phyloP scores from a whole-genome alignment of 2,113 vertebrate genomes.

The Actenoides hombroni region DNA sequence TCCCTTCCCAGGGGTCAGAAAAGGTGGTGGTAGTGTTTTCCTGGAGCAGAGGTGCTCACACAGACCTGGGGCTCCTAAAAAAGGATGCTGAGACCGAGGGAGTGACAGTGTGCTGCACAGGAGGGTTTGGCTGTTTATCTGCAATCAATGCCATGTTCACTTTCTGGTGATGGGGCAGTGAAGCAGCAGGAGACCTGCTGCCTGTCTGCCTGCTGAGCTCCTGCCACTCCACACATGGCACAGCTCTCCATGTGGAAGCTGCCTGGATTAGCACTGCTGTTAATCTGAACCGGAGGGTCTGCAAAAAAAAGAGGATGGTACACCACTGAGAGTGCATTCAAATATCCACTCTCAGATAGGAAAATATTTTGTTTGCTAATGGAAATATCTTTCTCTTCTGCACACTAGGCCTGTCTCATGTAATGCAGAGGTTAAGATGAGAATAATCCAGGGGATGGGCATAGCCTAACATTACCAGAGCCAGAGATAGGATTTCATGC shows the following conservation, averaged over 20 bases:
- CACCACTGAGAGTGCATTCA: not conserved
- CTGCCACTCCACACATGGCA: accelerated
- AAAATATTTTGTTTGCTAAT: not conserved
- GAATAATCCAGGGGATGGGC: not conserved
- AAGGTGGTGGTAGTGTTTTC: not conserved
- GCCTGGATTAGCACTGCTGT: not conserved
- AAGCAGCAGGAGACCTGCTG: not conserved
- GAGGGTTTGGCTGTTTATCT: not conserved
- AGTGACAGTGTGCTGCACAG: accelerated
- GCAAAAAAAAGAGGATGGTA: not conserved
- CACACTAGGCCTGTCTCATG: accelerated
- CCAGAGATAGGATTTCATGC: not conserved
- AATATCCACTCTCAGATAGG: not conserved
- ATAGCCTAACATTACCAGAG: not conserved
- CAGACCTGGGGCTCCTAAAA: not conserved
- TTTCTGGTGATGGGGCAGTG: accelerated
- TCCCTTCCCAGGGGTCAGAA: not conserved
- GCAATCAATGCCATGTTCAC: accelerated
- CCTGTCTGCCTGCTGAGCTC: not conserved
- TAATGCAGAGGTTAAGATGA: not conserved
- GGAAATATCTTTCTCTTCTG: not conserved
- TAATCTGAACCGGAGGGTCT: not conserved
- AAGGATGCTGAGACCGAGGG: accelerated
- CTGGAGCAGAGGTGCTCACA: not conserved
- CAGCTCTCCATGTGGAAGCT: not conserved